phyloP scores from a whole-genome alignment of 1,140 invertebrate species.

The Drosophila orosa region DNA sequence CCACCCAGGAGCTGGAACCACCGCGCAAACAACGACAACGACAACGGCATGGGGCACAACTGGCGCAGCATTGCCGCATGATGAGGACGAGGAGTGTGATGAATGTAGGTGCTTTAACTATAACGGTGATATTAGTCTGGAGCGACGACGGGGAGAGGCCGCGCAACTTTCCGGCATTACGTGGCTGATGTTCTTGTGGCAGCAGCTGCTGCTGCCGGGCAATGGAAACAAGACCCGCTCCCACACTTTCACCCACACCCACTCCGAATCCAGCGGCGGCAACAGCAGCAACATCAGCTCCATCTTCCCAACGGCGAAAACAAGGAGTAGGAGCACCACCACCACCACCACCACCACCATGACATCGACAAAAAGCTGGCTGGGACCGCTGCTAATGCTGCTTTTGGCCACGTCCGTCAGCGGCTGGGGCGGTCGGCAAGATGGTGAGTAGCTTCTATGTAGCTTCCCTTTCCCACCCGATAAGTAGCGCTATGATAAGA shows the following conservation, averaged over 20 bases:
- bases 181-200: slow-evolving; percentile 79
- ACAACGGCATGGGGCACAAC: slow-evolving; percentile 56
- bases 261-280: slow-evolving; percentile 1
- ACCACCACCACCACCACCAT: slow-evolving; percentile 48
- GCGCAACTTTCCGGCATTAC: slow-evolving; percentile 74
- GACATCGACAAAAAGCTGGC: slow-evolving; percentile 76
- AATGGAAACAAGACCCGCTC: slow-evolving; percentile 21
- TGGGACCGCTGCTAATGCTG: slow-evolving; percentile 70
- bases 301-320: slow-evolving; percentile 46
- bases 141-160: slow-evolving; percentile 34
- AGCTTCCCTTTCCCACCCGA: slow-evolving; percentile 28
- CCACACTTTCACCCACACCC: slow-evolving; percentile 12
- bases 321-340: slow-evolving; percentile 39
- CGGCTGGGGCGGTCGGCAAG: slow-evolving; percentile 76
- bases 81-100: slow-evolving; percentile 62
- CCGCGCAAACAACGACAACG: slow-evolving; percentile 61
- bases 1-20: slow-evolving; percentile 12
- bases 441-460: slow-evolving; percentile 70
- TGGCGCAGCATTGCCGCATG: slow-evolving; percentile 54
- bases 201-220: slow-evolving; percentile 64
- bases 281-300: slow-evolving; percentile 20
- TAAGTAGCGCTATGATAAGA: slow-evolving; percentile 81
- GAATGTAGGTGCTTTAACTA: slow-evolving; percentile 84
- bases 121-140: slow-evolving; percentile 81
- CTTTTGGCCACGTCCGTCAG: slow-evolving; percentile 75